These are phyloP conservation scores for Pseudonaja textilis DNA, from an alignment of 2,113 vertebrate genomes.

Conservation along the genomic window DNA sequence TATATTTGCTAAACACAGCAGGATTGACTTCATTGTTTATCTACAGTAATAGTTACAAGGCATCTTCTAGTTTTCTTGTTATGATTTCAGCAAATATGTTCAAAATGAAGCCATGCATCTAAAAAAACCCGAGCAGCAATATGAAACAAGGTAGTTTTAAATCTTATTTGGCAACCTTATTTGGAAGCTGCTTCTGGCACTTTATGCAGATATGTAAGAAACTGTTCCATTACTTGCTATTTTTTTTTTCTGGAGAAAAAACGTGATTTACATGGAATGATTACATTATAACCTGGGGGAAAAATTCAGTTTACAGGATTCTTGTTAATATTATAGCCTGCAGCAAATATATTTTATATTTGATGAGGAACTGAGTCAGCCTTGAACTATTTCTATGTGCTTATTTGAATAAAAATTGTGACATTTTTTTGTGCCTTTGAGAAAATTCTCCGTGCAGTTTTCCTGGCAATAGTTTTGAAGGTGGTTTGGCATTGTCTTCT, in stretches of 20 bases:
- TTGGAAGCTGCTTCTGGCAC: not conserved
- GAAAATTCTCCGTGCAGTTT: not conserved
- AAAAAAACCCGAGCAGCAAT: not conserved
- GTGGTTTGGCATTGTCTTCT: not conserved
- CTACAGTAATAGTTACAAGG: not conserved
- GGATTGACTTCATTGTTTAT: not conserved
- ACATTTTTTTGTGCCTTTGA: not conserved
- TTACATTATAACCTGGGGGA: conserved; percentile 1
- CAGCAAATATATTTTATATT: not conserved
- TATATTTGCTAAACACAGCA: not conserved
- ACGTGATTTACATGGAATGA: not conserved
- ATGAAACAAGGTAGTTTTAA: not conserved
- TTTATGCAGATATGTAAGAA: conserved; percentile 4
- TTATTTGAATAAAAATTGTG: not conserved
- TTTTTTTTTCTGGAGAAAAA: not conserved
- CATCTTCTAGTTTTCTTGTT: not conserved
- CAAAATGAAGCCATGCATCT: not conserved
- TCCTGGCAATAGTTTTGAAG: not conserved
- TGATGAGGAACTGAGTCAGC: not conserved
- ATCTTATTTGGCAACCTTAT: not conserved
- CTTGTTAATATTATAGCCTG: conserved; percentile 8
- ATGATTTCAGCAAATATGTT: not conserved
- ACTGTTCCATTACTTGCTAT: not conserved
- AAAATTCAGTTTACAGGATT: not conserved
- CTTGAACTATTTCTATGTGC: conserved; percentile 7